These are phyloP conservation scores for Corynorhinus townsendii DNA, from an alignment of 2,113 vertebrate species.

Conservation along the genomic window DNA sequence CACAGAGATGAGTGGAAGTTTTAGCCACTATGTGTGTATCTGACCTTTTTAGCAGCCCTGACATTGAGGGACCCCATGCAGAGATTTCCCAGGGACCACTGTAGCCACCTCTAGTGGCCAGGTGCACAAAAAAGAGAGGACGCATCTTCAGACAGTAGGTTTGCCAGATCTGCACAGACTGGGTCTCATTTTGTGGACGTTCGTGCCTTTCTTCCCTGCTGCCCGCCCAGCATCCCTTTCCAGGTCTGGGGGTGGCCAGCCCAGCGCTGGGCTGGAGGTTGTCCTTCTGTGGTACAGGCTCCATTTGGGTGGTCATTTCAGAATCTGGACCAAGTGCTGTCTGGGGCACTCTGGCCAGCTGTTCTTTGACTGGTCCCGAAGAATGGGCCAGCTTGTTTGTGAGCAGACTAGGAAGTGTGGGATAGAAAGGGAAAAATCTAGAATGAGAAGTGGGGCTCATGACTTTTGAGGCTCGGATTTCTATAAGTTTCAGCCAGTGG, in stretches of 20 bases:
- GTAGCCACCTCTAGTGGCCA: rapidly evolving
- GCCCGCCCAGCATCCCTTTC: neutral
- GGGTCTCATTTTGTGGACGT: neutral
- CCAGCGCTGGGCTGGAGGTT: neutral
- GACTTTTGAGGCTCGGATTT: slow-evolving; percentile 23
- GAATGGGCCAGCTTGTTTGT: neutral
- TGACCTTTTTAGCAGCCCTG: neutral
- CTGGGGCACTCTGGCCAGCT: neutral
- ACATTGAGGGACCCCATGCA: rapidly evolving
- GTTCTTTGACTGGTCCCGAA: neutral
- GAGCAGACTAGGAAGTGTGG: neutral
- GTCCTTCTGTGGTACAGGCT: neutral
- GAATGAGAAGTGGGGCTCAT: neutral
- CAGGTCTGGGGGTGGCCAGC: neutral
- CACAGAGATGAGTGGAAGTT: neutral
- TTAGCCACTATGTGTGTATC: neutral
- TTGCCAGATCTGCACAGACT: neutral
- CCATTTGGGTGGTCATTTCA: neutral
- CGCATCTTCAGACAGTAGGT: neutral
- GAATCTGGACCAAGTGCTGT: neutral
- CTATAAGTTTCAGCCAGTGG: neutral
- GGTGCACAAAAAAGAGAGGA: too few relatives aligned
- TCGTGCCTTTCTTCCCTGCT: neutral
- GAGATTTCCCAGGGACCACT: neutral
- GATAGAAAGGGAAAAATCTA: neutral